Conservation (phyloP, 1,140 invertebrate species). For the Wiebesia pumilae region DNA sequence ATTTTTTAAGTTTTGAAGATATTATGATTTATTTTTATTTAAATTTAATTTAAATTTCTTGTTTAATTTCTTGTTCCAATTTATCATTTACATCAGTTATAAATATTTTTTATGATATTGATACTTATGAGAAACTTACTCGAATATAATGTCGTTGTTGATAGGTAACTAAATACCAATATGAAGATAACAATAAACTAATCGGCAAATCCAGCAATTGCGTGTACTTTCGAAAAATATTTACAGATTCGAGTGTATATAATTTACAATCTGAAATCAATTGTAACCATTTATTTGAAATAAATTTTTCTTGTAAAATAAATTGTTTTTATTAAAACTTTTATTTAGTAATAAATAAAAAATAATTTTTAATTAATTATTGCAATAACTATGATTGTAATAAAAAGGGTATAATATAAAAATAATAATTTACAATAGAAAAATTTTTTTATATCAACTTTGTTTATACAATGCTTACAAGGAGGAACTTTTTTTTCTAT, state of each 20-base stretch:
- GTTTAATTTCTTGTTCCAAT: not conserved
- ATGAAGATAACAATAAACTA: conserved; percentile 83
- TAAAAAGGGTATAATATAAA: too few species aligned
- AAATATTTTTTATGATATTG: too few species aligned
- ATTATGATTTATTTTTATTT: not conserved
- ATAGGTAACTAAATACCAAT: conserved; percentile 80
- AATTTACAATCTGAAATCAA: conserved; percentile 83
- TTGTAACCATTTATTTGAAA: conserved; percentile 22
- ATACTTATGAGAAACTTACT: conserved; percentile 59
- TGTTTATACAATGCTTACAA: conserved; percentile 72
- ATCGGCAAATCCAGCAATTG: conserved; percentile 88
- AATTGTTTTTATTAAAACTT: conserved; percentile 8
- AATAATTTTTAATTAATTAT: not conserved
- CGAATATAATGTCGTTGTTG: conserved; percentile 67
- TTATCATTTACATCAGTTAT: too few species aligned
- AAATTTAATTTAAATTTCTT: not conserved
- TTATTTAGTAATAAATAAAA: not conserved
- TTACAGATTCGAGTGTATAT: conserved; percentile 88
- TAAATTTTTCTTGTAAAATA: conserved; percentile 17
- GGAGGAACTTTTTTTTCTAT: conserved; percentile 84
- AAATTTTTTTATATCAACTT: not conserved
- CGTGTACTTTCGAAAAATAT: conserved; percentile 91
- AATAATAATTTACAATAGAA: too few species aligned
- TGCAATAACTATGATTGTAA: too few species aligned
- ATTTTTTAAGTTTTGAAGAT: too few species aligned